A percentile compares a stretch with the other conserved stretches of the same genome.
Conservation (phyloP, 2,888 invertebrate species). For the Sicus ferrugineus region DNA sequence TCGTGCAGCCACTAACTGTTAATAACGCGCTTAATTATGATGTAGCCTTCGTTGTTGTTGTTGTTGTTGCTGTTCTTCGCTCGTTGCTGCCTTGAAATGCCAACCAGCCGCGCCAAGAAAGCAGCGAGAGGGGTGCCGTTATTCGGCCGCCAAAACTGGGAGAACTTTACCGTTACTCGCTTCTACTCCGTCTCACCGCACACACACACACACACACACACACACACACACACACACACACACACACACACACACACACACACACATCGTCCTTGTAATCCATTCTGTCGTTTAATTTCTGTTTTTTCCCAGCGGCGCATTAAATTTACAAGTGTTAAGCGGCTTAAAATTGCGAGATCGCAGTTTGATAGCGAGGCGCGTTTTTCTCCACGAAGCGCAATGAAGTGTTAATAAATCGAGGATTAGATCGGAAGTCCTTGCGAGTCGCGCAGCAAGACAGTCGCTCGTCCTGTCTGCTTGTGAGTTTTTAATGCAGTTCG, state of each 20-base stretch:
- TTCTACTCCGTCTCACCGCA: background rate
- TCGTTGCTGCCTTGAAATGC: background rate
- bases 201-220: no score
- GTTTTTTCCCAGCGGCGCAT: background rate
- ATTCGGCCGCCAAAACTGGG: conserved; percentile 12
- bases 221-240: no score
- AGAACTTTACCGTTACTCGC: background rate
- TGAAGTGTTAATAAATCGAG: no score
- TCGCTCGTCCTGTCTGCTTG: no score
- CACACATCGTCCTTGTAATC: no score
- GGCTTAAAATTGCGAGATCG: conserved; percentile 26
- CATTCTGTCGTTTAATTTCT: conserved; percentile 4
- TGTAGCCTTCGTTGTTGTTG: background rate
- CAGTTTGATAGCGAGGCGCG: background rate
- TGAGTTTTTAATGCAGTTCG: no score
- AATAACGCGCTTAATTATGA: background rate
- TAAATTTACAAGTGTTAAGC: background rate
- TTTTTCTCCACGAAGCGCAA: conserved; percentile 29
- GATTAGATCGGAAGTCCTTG: no score
- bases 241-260: no score
- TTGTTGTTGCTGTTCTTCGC: background rate
- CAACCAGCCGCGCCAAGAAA: background rate
- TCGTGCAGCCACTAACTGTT: background rate
- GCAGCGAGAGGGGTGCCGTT: conserved; percentile 26
- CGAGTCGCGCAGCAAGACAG: no score